Percentiles rank a stretch among this genome's conserved stretches.
phyloP scores from a whole-genome alignment of 2,113 vertebrate species.

The Suncus etruscus region DNA sequence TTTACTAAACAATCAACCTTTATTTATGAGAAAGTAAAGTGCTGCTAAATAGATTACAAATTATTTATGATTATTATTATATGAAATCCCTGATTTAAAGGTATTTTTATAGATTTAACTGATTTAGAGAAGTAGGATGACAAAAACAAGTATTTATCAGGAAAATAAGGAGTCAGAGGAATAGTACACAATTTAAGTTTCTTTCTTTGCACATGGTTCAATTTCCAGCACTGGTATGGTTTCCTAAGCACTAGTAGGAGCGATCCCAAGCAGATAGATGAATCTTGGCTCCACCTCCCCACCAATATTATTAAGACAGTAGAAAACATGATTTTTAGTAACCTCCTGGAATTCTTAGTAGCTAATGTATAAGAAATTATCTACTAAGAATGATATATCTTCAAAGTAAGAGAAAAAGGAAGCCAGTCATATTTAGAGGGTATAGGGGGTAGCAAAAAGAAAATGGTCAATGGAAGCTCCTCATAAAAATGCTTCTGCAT shows the following conservation, averaged over 20 bases:
- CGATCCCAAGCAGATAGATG: too few species aligned
- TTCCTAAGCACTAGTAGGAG: too few species aligned
- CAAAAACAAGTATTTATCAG: background rate
- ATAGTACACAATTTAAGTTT: too few species aligned
- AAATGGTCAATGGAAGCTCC: background rate
- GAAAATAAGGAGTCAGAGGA: too few species aligned
- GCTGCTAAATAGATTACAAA: background rate
- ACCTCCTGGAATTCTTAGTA: background rate
- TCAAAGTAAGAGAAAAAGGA: constrained; percentile 17
- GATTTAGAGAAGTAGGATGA: background rate
- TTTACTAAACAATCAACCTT: constrained; percentile 14
- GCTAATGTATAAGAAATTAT: too few species aligned
- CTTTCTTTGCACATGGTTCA: too few species aligned
- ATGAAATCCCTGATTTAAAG: constrained; percentile 16
- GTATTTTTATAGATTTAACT: background rate
- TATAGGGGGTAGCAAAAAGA: background rate
- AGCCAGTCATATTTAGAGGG: background rate
- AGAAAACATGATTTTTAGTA: background rate
- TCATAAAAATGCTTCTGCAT: too few species aligned
- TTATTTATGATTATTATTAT: background rate
- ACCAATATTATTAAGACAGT: background rate
- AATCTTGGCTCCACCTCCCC: too few species aligned
- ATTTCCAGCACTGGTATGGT: too few species aligned
- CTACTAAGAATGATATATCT: constrained; percentile 35
- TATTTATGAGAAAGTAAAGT: background rate